These are phyloP conservation scores for Guaruba guarouba DNA, from an alignment of 2,113 vertebrate genomes.

Conservation along the genomic window DNA sequence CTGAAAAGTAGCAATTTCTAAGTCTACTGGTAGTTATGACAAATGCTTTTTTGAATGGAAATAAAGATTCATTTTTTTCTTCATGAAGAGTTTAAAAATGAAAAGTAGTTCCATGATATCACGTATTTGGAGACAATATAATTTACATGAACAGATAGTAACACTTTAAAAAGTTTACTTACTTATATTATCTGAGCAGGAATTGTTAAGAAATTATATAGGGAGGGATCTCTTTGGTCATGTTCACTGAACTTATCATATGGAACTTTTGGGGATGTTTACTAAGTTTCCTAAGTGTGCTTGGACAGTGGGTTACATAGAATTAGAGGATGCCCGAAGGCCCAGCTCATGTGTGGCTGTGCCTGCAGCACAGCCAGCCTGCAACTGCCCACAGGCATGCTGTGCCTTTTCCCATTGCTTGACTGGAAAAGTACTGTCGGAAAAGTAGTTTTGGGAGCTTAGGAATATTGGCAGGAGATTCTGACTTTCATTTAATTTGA, in stretches of 20 bases:
- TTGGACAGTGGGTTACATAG: neutral
- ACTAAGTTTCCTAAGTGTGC: neutral
- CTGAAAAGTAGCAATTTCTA: neutral
- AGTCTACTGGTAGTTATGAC: neutral
- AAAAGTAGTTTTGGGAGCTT: neutral
- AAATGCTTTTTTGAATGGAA: neutral
- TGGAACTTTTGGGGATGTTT: neutral
- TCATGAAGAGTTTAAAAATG: neutral
- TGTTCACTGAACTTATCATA: neutral
- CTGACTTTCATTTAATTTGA: neutral
- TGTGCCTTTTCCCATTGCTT: neutral
- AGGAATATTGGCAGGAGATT: neutral
- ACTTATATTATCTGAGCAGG: neutral
- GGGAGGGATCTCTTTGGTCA: neutral
- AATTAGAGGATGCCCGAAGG: neutral
- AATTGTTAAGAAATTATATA: neutral
- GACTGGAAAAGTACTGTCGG: neutral
- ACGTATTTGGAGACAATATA: neutral
- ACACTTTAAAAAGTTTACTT: neutral
- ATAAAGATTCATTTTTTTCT: neutral
- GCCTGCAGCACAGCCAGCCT: neutral
- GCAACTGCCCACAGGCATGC: neutral
- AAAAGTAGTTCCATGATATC: neutral
- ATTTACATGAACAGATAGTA: neutral
- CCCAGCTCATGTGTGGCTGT: neutral